Percentiles rank a stretch among this genome's conserved stretches.
These are phyloP conservation scores for Alca torda DNA, from an alignment of 2,797 vertebrate genomes.

Conservation along the genomic window DNA sequence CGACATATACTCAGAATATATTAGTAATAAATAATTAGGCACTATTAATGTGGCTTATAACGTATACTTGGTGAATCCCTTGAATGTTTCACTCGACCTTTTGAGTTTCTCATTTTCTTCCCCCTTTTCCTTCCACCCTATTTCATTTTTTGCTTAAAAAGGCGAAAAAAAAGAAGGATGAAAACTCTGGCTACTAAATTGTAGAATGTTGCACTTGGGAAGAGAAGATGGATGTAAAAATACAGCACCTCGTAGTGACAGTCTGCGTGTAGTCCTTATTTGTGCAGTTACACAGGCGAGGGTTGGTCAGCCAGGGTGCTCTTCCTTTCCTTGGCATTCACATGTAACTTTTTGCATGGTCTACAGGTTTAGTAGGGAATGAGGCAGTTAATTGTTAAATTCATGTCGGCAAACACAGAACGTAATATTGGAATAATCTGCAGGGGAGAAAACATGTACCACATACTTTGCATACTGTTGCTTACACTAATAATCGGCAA, in stretches of 20 bases:
- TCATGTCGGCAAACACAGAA: background rate
- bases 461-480: background rate
- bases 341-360: background rate
- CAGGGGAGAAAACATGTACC: background rate
- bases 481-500: background rate
- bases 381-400: background rate
- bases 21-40: background rate
- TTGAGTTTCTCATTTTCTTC: background rate
- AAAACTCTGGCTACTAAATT: background rate
- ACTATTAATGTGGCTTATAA: background rate
- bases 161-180: rapidly evolving
- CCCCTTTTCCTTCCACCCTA: background rate
- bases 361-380: background rate
- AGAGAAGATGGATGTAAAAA: background rate
- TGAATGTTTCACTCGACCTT: background rate
- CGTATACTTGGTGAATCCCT: background rate
- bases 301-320: background rate
- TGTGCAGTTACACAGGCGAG: background rate
- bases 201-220: background rate
- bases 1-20: background rate
- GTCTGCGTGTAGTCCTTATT: background rate
- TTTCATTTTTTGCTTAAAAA: background rate
- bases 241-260: rapidly evolving
- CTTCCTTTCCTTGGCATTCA: background rate
- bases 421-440: rapidly evolving